These are phyloP conservation scores for Reticulitermes speratus DNA, from an alignment of 1,140 invertebrate species.

Conservation along the genomic window DNA sequence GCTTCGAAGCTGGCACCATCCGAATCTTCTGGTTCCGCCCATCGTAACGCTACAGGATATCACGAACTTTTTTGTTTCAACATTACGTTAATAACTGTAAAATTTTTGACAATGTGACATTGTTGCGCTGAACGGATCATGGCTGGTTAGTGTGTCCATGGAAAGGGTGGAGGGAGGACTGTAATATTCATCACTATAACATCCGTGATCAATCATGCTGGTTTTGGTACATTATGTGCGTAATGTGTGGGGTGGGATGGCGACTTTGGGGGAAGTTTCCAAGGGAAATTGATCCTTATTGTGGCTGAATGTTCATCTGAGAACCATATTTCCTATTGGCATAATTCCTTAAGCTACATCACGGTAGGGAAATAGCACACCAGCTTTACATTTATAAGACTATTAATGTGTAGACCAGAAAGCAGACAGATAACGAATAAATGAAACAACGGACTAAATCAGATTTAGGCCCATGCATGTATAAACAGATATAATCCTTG, in stretches of 20 bases:
- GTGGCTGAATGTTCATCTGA: background rate
- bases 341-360: background rate
- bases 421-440: too few relatives aligned
- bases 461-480: too few relatives aligned
- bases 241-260: background rate
- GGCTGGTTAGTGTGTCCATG: background rate
- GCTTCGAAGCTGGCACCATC: too few relatives aligned
- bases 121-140: background rate
- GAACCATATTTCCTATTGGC: slow-evolving; percentile 18
- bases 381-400: background rate
- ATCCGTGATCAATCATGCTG: slow-evolving; percentile 18
- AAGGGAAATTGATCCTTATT: slow-evolving; percentile 16
- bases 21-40: too few relatives aligned
- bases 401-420: too few relatives aligned
- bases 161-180: background rate
- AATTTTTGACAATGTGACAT: background rate
- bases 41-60: too few relatives aligned
- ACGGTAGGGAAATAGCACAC: background rate
- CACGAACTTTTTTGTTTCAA: too few relatives aligned
- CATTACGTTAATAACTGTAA: too few relatives aligned
- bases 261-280: background rate
- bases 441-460: too few relatives aligned
- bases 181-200: background rate
- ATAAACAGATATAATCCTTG: background rate
- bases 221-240: slow-evolving; percentile 18